These are phyloP conservation scores for Chelonus insularis DNA, from an alignment of 1,140 invertebrate genomes.

Conservation along the genomic window DNA sequence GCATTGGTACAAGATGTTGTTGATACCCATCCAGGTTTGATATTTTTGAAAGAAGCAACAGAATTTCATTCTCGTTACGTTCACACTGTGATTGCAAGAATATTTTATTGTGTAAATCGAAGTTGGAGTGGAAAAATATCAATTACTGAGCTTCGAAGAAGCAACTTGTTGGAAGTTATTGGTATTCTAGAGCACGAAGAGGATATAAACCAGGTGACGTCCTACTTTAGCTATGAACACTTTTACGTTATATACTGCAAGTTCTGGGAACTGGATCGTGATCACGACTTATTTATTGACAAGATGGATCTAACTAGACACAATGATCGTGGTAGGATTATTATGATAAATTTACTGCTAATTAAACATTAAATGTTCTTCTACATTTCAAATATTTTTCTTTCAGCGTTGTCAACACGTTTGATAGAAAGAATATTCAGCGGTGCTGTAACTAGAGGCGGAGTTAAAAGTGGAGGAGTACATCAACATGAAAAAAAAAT, in stretches of 20 bases:
- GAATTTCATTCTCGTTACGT: conserved; percentile 99
- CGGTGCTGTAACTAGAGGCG: conserved; percentile 88
- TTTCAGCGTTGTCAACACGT: conserved; percentile 85
- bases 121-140: conserved; percentile 96
- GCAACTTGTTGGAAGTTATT: conserved; percentile 83
- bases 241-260: conserved; percentile 99
- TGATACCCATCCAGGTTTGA: conserved; percentile 97
- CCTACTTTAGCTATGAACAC: conserved; percentile 99
- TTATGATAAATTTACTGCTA: conserved; percentile 7
- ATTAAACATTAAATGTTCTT: conserved; percentile 1
- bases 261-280: conserved; percentile 99
- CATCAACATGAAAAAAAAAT: conserved; percentile 71
- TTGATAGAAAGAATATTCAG: conserved; percentile 98
- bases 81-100: conserved; percentile 95
- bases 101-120: conserved; percentile 97
- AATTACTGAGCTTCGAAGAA: conserved; percentile 85
- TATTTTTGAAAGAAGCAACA: conserved; percentile 93
- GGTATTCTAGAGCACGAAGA: conserved; percentile 85
- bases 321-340: conserved; percentile 85
- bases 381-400: conserved; percentile 33
- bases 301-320: conserved; percentile 91
- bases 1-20: conserved; percentile 96
- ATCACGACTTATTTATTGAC: conserved; percentile 97
- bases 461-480: conserved; percentile 46
- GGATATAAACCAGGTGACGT: conserved; percentile 96